phyloP scores from a whole-genome alignment of 2,888 invertebrate genomes.

The Tineola bisselliella region DNA sequence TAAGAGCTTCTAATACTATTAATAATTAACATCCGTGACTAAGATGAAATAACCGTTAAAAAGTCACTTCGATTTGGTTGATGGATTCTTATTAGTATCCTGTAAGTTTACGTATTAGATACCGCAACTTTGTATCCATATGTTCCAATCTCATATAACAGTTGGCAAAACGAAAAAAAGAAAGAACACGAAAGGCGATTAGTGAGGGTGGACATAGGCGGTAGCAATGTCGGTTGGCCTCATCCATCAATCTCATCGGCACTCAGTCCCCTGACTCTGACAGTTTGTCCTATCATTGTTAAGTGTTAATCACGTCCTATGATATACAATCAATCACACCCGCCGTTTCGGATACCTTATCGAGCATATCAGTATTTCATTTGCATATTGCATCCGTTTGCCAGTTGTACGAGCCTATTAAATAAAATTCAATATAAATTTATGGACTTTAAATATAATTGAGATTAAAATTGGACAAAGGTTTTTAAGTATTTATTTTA shows the following conservation, averaged over 20 bases:
- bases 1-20: not conserved
- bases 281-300: slow-evolving; percentile 13
- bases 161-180: not conserved
- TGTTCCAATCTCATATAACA: not conserved
- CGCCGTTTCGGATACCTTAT: slow-evolving; percentile 2
- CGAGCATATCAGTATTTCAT: not conserved
- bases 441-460: not conserved
- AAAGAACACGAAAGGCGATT: not conserved
- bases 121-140: not conserved
- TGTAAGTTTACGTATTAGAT: not conserved
- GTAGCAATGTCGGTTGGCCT: not conserved
- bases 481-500: not conserved
- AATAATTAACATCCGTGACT: too few relatives aligned
- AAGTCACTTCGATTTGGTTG: too few relatives aligned
- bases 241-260: slow-evolving; percentile 12
- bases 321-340: not conserved
- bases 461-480: not conserved
- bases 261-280: slow-evolving; percentile 10
- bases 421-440: not conserved
- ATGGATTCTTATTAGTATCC: not conserved
- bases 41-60: too few relatives aligned
- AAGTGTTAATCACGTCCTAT: slow-evolving; percentile 11
- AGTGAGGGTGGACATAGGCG: not conserved
- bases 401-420: not conserved
- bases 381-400: not conserved